Evolutionary conservation across 2,888 invertebrate genomes (phyloP), one percentile per base, ranked within the genome.

Genomic region (Pachymerium ferrugineum): DNA sequence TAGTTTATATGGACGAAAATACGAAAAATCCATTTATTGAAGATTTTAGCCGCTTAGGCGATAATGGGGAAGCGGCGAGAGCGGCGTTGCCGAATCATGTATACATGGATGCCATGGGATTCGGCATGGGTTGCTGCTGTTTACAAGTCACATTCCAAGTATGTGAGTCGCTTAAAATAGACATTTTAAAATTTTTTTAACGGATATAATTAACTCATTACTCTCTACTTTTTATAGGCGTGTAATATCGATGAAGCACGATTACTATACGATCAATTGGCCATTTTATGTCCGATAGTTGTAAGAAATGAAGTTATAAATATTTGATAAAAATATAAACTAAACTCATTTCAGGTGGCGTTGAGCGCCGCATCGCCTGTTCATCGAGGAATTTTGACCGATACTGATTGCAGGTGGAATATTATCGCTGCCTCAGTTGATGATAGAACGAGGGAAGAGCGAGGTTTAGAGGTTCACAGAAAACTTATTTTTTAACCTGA

Each of bases 21-120:
- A 98, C 98, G 0, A 87, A 89, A 78, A 86, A 88, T 76, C 95
- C 95, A 3, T 91, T 95, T 79, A 81, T 85, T 76, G 90, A 90
- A 80, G 85, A 88, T 79, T 83, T 88, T 19, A 78, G 80, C 6
- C 77, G 78, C 22, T 80, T 85, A n/a, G 86, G 86, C 0, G 92
- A 92, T 80, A 89, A 90, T 6, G 83, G 84, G 75, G 84, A 86
- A 78, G 88, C 89, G 71, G 86, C 87, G 71, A 80, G 79, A 12
- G 89, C 89, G 0, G 91, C 92, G 0, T 85, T 88, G 79, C 92
- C 92, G 0, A 93, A 97, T 85, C 93, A 95, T 80, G 92, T 99
- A 77, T 96, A 98, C 80, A 90, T 99, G 90, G 99, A 99, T 83
- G 94, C 96, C 0, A 98, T 99, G 98, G 98, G 97, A 28, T 99